Evolutionary conservation across 2,888 invertebrate species (phyloP), one percentile per base, ranked within the genome.

Genomic region (Tanypteryx hageni): DNA sequence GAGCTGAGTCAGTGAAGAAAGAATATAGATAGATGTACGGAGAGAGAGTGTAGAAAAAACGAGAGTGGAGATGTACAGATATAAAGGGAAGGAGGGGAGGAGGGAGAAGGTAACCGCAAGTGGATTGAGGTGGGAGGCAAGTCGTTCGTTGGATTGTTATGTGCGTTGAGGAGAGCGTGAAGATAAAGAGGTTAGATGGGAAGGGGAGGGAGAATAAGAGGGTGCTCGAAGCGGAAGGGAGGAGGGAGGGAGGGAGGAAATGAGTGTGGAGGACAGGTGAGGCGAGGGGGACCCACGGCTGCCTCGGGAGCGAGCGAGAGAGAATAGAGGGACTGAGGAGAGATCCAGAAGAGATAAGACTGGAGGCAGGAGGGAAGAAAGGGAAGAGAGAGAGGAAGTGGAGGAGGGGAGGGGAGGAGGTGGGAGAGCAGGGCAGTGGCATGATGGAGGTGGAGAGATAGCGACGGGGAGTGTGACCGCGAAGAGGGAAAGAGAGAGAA

Each of bases 381-480:
- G 85, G 92, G n/a, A 57, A 85, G 64, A 58, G 44, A 58, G 44
- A 64, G 57, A 56, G 85, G 61, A 76, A 44, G 22, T 61, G 68
- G 85, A 64, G 58, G 61, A 13, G 92, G 27, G 64, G 61, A 76
- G 86, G 92, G n/a, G 59, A 59, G 76, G 58, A 92, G 91, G 56
- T 83, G 57, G 84, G 85, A 57, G 89, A 89, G 86, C 89, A 57
- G 76, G 89, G 89, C 44, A 86, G 57, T 59, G 84, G 92, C 84
- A 92, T 92, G 92, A 64, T 76, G 81, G 92, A 91, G 89, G 44
- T 92, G 92, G 92, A 68, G 82, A 86, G 92, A 76, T 61, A 92
- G 92, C 64, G 84, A 92, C 61, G 92, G 81, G 91, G 92, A 83
- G 89, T 68, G 91, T 58, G 92, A 76, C 76, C 76, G 27, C 44